phyloP scores from a whole-genome alignment of 2,113 vertebrate species.

The Pseudois nayaur region DNA sequence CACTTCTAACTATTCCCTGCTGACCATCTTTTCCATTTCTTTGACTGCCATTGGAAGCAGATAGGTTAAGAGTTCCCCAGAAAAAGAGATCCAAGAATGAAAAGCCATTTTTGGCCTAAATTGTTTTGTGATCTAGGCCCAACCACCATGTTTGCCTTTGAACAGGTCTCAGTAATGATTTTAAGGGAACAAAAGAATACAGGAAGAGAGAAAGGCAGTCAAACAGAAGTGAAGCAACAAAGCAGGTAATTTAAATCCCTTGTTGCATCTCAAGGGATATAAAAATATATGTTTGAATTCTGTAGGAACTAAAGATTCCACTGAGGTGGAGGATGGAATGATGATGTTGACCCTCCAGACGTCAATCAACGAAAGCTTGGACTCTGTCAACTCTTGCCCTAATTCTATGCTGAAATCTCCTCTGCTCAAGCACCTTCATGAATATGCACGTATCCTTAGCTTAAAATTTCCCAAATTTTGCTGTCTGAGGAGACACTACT shows the following conservation, averaged over 20 bases:
- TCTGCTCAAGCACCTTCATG: neutral
- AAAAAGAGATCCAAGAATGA: neutral
- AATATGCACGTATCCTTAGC: neutral
- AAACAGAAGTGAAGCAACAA: neutral
- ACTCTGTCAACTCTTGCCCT: neutral
- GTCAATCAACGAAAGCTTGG: neutral
- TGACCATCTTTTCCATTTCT: neutral
- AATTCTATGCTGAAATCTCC: neutral
- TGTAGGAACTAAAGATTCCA: neutral
- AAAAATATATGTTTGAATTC: neutral
- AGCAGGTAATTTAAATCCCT: neutral
- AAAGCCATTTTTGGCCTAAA: neutral
- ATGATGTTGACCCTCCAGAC: neutral
- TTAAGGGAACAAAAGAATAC: neutral
- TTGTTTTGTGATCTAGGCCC: neutral
- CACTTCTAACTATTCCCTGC: neutral
- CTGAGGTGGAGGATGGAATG: neutral
- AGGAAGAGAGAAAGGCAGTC: neutral
- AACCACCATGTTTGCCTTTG: neutral
- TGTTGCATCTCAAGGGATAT: neutral
- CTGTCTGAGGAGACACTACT: neutral
- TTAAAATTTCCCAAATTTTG: neutral
- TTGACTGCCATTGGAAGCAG: neutral
- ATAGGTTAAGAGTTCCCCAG: neutral
- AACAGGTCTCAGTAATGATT: neutral